Conservation (phyloP, 2,113 vertebrate species). For the Mormoops blainvillei region DNA sequence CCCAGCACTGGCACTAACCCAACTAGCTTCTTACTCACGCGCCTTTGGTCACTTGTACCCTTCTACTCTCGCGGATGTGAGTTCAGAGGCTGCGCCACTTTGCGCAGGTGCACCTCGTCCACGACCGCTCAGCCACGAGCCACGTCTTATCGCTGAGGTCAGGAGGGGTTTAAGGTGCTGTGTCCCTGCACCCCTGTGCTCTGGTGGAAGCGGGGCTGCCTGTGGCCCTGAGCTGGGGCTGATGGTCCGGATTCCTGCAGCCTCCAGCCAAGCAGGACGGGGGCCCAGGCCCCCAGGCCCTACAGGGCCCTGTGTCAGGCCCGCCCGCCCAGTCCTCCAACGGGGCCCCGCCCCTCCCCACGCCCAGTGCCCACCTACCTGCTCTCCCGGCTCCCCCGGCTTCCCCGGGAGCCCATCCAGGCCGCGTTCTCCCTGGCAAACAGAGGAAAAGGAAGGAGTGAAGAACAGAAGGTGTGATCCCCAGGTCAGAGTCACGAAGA, state of each 20-base stretch:
- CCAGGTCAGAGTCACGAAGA: rapidly evolving
- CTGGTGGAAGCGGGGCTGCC: rapidly evolving
- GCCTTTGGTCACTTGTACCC: too few relatives aligned
- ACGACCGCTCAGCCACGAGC: rapidly evolving
- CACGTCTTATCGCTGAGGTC: rapidly evolving
- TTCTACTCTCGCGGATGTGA: not conserved
- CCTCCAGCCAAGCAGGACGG: too few relatives aligned
- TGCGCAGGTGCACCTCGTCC: rapidly evolving
- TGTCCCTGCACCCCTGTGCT: not conserved
- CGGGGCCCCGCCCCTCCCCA: too few relatives aligned
- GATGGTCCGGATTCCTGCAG: not conserved
- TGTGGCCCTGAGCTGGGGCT: rapidly evolving
- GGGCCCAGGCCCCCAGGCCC: rapidly evolving
- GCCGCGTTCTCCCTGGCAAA: constrained; percentile 86
- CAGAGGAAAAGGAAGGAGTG: not conserved
- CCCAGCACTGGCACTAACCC: rapidly evolving
- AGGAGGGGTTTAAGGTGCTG: rapidly evolving
- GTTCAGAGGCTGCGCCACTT: rapidly evolving
- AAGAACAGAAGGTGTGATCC: not conserved
- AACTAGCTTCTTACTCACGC: too few relatives aligned
- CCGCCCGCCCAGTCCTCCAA: rapidly evolving
- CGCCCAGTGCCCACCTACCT: constrained; percentile 79
- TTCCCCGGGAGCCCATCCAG: constrained; percentile 91
- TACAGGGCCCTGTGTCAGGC: not conserved
- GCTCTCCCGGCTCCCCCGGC: constrained; percentile 86